Percentiles rank a stretch among this genome's conserved stretches.
Evolutionary conservation across 2,797 vertebrate genomes (phyloP).

Genomic region (Cossypha polioptera): DNA sequence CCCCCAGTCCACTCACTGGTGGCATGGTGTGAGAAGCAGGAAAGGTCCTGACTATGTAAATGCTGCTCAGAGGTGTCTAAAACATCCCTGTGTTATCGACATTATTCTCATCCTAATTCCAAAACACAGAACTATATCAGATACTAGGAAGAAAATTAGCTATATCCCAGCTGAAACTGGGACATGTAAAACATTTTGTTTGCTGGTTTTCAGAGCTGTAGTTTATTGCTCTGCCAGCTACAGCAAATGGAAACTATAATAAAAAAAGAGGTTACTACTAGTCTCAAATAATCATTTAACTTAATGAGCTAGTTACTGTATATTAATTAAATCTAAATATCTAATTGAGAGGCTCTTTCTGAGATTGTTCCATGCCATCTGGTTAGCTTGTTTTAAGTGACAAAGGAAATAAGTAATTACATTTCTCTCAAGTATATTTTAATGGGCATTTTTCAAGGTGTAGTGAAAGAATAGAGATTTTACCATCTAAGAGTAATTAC

Average conservation of each 20-base stretch:
- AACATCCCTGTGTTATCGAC: not conserved
- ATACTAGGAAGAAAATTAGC: not conserved
- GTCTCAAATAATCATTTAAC: conserved; percentile 68
- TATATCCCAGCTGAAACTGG: not conserved
- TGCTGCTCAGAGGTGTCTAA: not conserved
- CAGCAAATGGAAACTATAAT: conserved; percentile 37
- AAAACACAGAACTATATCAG: not conserved
- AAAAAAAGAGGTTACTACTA: conserved; percentile 32
- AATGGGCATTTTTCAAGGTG: conserved; percentile 58
- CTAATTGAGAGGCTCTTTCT: conserved; percentile 57
- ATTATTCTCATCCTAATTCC: not conserved
- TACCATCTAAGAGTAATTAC: conserved; percentile 45
- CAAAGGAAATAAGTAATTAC: conserved; percentile 65
- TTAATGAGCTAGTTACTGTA: conserved; percentile 55
- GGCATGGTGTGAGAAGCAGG: not conserved
- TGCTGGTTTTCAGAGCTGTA: conserved; percentile 8
- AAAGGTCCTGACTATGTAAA: not conserved
- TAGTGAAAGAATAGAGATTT: conserved; percentile 34
- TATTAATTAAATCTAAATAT: conserved; percentile 71
- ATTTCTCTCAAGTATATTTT: conserved; percentile 67
- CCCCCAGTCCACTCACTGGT: not conserved
- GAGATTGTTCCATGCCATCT: conserved; percentile 53
- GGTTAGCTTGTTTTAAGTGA: conserved; percentile 69
- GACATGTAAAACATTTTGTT: not conserved
- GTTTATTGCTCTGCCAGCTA: conserved; percentile 21